phyloP scores from a whole-genome alignment of 2,797 vertebrate genomes.

The Helicolenus hilgendorfi region DNA sequence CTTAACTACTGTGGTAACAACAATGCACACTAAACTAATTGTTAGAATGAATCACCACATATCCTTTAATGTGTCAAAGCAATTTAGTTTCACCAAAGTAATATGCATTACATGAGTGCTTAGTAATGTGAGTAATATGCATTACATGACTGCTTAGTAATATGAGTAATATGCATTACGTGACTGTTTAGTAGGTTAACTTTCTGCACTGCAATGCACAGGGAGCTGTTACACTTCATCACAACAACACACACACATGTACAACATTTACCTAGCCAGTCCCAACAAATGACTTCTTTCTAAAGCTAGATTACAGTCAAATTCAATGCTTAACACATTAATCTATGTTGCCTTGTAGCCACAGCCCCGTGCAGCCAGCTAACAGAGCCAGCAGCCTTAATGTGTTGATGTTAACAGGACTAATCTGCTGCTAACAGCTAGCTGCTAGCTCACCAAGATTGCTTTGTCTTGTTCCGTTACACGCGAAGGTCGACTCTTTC shows the following conservation, averaged over 20 bases:
- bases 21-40: neutral
- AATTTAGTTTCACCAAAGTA: neutral
- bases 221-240: neutral
- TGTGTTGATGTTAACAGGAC: neutral
- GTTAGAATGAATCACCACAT: neutral
- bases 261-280: neutral
- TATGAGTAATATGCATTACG: too few species aligned
- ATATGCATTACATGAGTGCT: too few species aligned
- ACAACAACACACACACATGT: neutral
- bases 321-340: neutral
- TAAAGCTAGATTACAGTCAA: neutral
- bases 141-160: neutral
- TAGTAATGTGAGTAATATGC: too few species aligned
- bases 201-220: neutral
- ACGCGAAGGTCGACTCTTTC: conserved; percentile 92
- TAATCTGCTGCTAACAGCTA: conserved; percentile 44
- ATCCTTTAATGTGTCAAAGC: neutral
- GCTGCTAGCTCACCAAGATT: conserved; percentile 92
- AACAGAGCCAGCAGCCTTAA: neutral
- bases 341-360: neutral
- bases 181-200: neutral
- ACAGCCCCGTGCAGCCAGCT: neutral
- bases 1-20: neutral
- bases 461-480: conserved; percentile 96
- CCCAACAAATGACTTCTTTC: neutral